Evolutionary conservation across 2,113 vertebrate species (phyloP).

Genomic region (Psittacara wagleri): DNA sequence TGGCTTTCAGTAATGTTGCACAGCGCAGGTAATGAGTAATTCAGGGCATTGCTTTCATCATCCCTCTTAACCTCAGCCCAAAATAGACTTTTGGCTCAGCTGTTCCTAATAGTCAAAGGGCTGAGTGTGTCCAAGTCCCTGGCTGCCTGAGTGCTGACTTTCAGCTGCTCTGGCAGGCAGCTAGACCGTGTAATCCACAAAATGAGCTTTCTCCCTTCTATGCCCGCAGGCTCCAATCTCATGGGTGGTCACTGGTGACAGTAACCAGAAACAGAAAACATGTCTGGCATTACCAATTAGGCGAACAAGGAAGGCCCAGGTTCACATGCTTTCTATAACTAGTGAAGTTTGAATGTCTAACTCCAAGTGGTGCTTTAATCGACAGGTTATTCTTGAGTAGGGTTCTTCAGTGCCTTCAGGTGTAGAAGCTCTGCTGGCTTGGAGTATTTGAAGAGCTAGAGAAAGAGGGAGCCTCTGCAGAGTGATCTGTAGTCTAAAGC

Average conservation of each 20-base stretch:
- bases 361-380: not conserved
- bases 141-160: not conserved
- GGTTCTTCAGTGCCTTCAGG: not conserved
- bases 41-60: not conserved
- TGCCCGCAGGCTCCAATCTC: not conserved
- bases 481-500: not conserved
- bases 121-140: not conserved
- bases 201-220: not conserved
- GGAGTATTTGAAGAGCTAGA: not conserved
- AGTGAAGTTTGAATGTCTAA: not conserved
- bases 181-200: fast-evolving
- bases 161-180: not conserved
- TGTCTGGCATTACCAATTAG: not conserved
- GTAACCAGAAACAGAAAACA: not conserved
- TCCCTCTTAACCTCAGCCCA: not conserved
- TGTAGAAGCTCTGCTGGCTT: not conserved
- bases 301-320: not conserved
- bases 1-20: not conserved
- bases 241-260: not conserved
- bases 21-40: not conserved
- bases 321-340: not conserved
- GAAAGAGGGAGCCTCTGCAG: not conserved
- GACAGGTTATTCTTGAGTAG: not conserved
- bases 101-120: not conserved
- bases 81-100: not conserved